Percentiles rank a stretch among this genome's conserved stretches.
Conservation (phyloP, 2,797 vertebrate species). For the Tragopan temminckii region DNA sequence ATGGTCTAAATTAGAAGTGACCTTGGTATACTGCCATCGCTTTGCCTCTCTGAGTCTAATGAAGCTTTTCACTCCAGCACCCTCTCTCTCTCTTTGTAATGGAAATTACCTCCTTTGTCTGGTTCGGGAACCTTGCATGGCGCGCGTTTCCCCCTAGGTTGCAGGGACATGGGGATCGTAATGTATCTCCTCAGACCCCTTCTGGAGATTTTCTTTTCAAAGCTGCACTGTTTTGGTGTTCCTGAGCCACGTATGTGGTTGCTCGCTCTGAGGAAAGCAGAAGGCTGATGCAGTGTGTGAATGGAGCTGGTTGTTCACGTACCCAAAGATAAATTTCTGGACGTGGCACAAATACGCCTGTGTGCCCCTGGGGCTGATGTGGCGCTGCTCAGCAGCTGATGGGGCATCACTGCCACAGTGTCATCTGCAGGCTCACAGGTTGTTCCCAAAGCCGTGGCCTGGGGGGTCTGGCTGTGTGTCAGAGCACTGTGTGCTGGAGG, state of each 20-base stretch:
- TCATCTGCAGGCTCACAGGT: accelerated
- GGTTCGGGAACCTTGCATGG: constrained; percentile 67
- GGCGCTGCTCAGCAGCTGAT: no score
- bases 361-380: background rate
- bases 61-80: constrained; percentile 89
- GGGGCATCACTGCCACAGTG: background rate
- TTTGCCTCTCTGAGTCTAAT: constrained; percentile 90
- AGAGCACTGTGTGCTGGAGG: background rate
- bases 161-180: constrained; percentile 49
- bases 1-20: constrained; percentile 98
- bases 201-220: constrained; percentile 36
- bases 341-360: background rate
- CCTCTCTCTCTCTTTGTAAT: constrained; percentile 86
- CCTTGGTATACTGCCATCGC: constrained; percentile 93
- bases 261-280: background rate
- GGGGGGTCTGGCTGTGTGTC: background rate
- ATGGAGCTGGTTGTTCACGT: background rate
- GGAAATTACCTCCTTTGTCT: constrained; percentile 84
- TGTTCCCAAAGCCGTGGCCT: background rate
- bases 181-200: constrained; percentile 32
- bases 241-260: background rate
- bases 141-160: constrained; percentile 27
- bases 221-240: background rate
- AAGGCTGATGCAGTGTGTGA: background rate
- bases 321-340: background rate